A percentile compares a stretch with the other conserved stretches of the same genome.
These are phyloP conservation scores for Halocaridina rubra DNA, from an alignment of 2,888 invertebrate species.

Conservation along the genomic window DNA sequence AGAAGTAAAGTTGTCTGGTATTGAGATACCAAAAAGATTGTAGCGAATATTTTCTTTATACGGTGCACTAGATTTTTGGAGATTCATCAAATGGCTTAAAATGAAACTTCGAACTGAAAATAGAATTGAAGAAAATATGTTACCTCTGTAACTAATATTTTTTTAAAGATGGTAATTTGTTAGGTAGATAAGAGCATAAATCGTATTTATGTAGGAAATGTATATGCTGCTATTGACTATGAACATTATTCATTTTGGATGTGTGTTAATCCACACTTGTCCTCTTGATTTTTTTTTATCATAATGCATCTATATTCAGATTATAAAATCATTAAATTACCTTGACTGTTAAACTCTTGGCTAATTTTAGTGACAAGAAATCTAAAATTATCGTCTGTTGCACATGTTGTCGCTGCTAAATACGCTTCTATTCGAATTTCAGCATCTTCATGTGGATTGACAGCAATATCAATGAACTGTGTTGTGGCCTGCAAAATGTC, in stretches of 20 bases:
- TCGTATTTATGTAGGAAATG: too few species aligned
- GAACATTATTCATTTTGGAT: too few species aligned
- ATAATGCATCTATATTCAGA: too few species aligned
- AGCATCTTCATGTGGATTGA: neutral
- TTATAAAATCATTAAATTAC: neutral
- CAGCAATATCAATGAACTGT: neutral
- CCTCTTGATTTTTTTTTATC: too few species aligned
- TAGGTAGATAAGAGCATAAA: too few species aligned
- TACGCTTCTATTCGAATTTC: constrained; percentile 45
- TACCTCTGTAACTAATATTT: neutral
- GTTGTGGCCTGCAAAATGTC: neutral
- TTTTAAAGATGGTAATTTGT: too few species aligned
- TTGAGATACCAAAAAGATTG: neutral
- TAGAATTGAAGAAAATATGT: neutral
- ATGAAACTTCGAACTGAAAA: constrained; percentile 57
- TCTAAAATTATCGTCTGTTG: neutral
- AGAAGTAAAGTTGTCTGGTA: constrained; percentile 27
- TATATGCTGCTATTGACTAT: too few species aligned
- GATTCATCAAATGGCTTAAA: constrained; percentile 46
- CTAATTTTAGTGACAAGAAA: neutral
- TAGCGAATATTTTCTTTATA: constrained; percentile 32
- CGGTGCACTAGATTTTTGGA: constrained; percentile 47
- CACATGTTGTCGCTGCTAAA: constrained; percentile 20
- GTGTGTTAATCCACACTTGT: too few species aligned
- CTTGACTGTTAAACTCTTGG: constrained; percentile 29